Evolutionary conservation across 2,797 vertebrate genomes (phyloP), one percentile per base, ranked within the genome.

Genomic region (Sylvia borin): DNA sequence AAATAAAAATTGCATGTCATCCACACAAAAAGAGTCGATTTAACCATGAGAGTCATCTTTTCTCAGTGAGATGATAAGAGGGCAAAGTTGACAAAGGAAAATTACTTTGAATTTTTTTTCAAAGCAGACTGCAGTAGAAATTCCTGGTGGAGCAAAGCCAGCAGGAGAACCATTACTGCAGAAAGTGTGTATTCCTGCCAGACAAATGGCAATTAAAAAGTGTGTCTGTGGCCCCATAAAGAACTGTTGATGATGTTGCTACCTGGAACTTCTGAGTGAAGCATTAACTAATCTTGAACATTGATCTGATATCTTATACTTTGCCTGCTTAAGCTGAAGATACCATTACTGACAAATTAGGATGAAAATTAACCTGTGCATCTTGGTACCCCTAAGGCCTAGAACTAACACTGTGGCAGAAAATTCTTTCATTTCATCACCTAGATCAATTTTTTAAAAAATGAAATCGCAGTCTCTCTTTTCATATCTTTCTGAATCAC

Each of bases 181-280:
- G 31, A 32, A 86, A 50, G 4, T 29, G 10, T 42, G 53, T 68
- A 65, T 90, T 79, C 36, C 54, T 88, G 14, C 40, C 15, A 53
- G n/a, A 89, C 8, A 55, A 71, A 43, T 64, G 13, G 8, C 55
- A 51, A 10, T 65, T 82, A 48, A 81, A 60, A 65, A 60, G 13
- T 2, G 0, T 45, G 15, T 25, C 47, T 45, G 11, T 87, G 29
- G 38, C n/a, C 34, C n/a, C 1, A 2, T 40, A 45, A 57, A 51
- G 38, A 75, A 7, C 27, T 60, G 25, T 47, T 78, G 58, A 47
- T n/a, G 54, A 0, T 66, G 11, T 62, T 85, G 40, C 29, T 85
- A 17, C 24, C 53, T 74, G 26, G 27, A 53, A 79, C 26, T 50
- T 82, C 29, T 31, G 65, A 50, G 50, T 25, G 31, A 82, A 89